Conservation (phyloP, 2,113 vertebrate species). For the Eira barbara region DNA sequence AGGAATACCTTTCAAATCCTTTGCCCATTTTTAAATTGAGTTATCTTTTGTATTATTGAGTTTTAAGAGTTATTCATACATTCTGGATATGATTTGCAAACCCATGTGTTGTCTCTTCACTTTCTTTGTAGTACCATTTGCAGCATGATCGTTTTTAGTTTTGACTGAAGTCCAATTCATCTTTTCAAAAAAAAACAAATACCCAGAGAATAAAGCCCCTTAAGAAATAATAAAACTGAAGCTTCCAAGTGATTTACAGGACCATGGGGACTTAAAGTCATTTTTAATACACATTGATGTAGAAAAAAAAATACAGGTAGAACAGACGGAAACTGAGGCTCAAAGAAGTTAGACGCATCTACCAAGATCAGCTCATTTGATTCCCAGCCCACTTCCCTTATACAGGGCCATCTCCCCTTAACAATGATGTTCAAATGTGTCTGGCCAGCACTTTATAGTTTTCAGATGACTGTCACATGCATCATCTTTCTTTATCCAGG, state of each 20-base stretch:
- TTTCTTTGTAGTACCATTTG: background rate
- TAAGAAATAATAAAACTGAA: background rate
- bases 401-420: background rate
- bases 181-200: background rate
- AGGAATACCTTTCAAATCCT: background rate
- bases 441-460: background rate
- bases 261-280: background rate
- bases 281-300: background rate
- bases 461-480: background rate
- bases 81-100: background rate
- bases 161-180: background rate
- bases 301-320: background rate
- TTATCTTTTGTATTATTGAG: background rate
- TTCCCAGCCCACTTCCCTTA: background rate
- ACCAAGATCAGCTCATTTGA: background rate
- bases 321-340: conserved; percentile 23
- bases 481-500: background rate
- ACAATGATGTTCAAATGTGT: background rate
- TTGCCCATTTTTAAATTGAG: background rate
- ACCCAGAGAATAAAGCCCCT: background rate
- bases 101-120: background rate
- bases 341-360: background rate
- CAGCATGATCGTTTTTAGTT: background rate
- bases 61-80: background rate
- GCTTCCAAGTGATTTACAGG: background rate